These are phyloP conservation scores for Clarias macrocephalus DNA, from an alignment of 2,113 vertebrate genomes.

Conservation along the genomic window DNA sequence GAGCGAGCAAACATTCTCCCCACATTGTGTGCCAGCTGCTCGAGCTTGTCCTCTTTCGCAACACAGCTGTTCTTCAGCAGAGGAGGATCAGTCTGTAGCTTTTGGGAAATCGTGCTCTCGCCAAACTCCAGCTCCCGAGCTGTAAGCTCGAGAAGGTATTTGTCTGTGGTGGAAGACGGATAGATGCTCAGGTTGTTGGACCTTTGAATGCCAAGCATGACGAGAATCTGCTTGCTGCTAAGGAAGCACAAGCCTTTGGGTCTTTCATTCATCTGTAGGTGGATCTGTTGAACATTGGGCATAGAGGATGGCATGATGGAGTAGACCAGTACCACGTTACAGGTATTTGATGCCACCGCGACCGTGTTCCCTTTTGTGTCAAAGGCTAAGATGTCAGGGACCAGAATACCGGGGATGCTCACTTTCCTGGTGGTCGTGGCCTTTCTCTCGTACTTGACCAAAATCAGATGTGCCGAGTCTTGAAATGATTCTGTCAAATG, in stretches of 20 bases:
- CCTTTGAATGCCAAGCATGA: slow-evolving; percentile 89
- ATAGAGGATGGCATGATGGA: slow-evolving; percentile 78
- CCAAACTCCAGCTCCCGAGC: slow-evolving; percentile 78
- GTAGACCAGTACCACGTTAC: slow-evolving; percentile 85
- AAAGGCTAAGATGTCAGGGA: slow-evolving; percentile 90
- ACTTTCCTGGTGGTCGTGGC: slow-evolving; percentile 84
- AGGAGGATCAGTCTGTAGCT: slow-evolving; percentile 53
- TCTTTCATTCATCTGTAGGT: slow-evolving; percentile 83
- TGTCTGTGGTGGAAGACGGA: slow-evolving; percentile 87
- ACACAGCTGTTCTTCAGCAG: slow-evolving; percentile 61
- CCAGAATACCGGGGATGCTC: slow-evolving; percentile 89
- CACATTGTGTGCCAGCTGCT: slow-evolving; percentile 74
- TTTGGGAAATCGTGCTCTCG: slow-evolving; percentile 59
- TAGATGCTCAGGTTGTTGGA: slow-evolving; percentile 84
- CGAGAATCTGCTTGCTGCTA: slow-evolving; percentile 80
- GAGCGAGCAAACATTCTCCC: slow-evolving; percentile 80
- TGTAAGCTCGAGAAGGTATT: slow-evolving; percentile 79
- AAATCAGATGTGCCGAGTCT: slow-evolving; percentile 89
- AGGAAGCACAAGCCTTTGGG: slow-evolving; percentile 94
- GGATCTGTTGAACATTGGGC: slow-evolving; percentile 89
- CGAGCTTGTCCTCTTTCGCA: slow-evolving; percentile 67
- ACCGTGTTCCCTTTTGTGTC: slow-evolving; percentile 78
- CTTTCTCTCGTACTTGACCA: slow-evolving; percentile 88
- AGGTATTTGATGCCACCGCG: slow-evolving; percentile 89
- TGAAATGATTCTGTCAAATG: slow-evolving; percentile 82